phyloP scores from a whole-genome alignment of 2,797 vertebrate species.

The Merluccius polli region DNA sequence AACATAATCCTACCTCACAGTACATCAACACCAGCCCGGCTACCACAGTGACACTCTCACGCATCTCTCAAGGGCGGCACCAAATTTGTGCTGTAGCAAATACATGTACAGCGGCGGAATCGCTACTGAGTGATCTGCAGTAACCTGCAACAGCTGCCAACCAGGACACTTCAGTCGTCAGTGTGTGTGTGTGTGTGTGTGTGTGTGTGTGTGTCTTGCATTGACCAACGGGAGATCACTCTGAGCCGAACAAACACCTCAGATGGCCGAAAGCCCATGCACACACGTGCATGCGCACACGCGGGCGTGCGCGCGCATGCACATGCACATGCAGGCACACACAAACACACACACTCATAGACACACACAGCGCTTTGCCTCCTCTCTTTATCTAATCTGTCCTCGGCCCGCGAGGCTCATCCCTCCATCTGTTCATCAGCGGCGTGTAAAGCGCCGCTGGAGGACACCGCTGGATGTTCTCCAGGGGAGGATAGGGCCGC shows the following conservation, averaged over 20 bases:
- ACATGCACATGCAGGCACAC: background rate
- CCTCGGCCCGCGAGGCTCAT: slow-evolving; percentile 56
- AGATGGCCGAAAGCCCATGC: slow-evolving; percentile 55
- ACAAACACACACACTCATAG: background rate
- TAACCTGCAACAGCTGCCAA: slow-evolving; percentile 75
- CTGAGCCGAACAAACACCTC: slow-evolving; percentile 66
- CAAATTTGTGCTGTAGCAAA: slow-evolving; percentile 4
- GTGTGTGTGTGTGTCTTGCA: slow-evolving; percentile 30
- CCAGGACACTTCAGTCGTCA: slow-evolving; percentile 67
- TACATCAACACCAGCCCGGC: background rate
- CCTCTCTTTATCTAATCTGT: slow-evolving; percentile 62
- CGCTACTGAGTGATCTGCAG: slow-evolving; percentile 62
- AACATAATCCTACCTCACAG: too few species aligned
- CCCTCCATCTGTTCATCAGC: slow-evolving; percentile 65
- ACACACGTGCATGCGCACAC: slow-evolving; percentile 23
- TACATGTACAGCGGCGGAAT: background rate
- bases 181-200: slow-evolving; percentile 24
- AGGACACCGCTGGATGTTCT: too few species aligned
- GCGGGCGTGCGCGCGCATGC: background rate
- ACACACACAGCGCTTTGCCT: slow-evolving; percentile 40
- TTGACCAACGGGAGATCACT: slow-evolving; percentile 65
- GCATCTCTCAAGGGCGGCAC: background rate
- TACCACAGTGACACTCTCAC: background rate
- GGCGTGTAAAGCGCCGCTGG: slow-evolving; percentile 41
- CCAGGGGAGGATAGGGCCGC: too few species aligned